phyloP scores from a whole-genome alignment of 2,888 invertebrate species.

The Cremastinae sp. region DNA sequence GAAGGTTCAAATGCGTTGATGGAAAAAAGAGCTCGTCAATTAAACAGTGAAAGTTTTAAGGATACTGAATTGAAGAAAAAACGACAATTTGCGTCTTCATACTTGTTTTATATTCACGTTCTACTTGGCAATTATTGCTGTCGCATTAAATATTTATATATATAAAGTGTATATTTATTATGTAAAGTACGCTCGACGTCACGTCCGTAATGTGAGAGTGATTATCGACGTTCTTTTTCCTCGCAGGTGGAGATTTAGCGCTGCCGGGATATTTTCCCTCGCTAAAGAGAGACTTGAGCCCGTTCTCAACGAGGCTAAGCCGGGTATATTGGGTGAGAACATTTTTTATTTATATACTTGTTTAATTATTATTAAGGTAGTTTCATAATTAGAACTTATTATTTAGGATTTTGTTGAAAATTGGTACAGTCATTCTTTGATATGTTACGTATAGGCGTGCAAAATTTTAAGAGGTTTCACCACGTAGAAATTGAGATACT shows the following conservation, averaged over 20 bases:
- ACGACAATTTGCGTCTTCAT: constrained; percentile 11
- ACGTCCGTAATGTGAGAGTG: constrained; percentile 30
- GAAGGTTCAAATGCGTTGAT: too few relatives aligned
- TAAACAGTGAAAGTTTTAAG: too few relatives aligned
- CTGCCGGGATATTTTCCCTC: constrained; percentile 80
- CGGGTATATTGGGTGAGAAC: constrained; percentile 80
- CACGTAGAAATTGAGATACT: too few relatives aligned
- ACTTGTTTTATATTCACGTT: constrained; percentile 33
- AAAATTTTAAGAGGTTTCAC: too few relatives aligned
- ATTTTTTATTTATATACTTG: too few relatives aligned
- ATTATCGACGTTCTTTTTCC: constrained; percentile 44
- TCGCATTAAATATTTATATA: not conserved
- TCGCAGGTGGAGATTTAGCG: constrained; percentile 78
- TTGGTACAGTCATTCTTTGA: too few relatives aligned
- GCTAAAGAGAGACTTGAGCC: constrained; percentile 81
- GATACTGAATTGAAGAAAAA: not conserved
- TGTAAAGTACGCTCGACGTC: not conserved
- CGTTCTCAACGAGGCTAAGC: constrained; percentile 81
- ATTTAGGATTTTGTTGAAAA: too few relatives aligned
- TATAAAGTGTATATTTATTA: constrained; percentile 4
- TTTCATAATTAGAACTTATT: too few relatives aligned
- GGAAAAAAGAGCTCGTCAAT: too few relatives aligned
- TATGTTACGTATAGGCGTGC: too few relatives aligned
- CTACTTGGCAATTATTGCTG: constrained; percentile 48
- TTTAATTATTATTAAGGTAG: too few relatives aligned